phyloP scores from a whole-genome alignment of 2,888 invertebrate species.

The Ochropleura leucogaster region DNA sequence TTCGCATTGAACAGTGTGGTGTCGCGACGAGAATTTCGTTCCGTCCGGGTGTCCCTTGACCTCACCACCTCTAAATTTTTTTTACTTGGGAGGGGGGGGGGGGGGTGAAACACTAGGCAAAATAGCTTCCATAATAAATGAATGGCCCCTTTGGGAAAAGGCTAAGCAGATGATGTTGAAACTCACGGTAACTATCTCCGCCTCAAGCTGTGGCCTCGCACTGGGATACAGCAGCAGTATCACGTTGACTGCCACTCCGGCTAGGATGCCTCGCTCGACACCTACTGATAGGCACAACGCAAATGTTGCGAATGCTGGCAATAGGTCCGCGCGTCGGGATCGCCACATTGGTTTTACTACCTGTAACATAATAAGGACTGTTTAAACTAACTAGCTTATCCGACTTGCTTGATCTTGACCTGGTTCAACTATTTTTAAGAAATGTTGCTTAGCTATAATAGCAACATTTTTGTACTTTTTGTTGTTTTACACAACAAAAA shows the following conservation, averaged over 20 bases:
- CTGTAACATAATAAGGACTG: slow-evolving; percentile 69
- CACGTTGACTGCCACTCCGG: slow-evolving; percentile 95
- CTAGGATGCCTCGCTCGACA: slow-evolving; percentile 96
- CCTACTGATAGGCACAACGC: slow-evolving; percentile 95
- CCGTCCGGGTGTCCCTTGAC: too few species aligned
- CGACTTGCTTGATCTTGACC: too few species aligned
- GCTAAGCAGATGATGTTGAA: background rate
- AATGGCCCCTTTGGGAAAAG: background rate
- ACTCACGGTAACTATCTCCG: slow-evolving; percentile 93
- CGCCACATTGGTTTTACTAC: slow-evolving; percentile 96
- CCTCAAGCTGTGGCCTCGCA: slow-evolving; percentile 94
- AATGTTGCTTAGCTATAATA: too few species aligned
- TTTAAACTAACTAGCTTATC: background rate
- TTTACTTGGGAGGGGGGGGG: too few species aligned
- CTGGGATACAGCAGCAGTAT: slow-evolving; percentile 95
- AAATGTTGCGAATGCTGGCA: slow-evolving; percentile 96
- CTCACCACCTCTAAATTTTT: too few species aligned
- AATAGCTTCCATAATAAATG: too few species aligned
- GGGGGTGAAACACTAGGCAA: too few species aligned
- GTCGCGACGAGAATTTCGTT: too few species aligned
- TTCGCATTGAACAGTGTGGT: too few species aligned
- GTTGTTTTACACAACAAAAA: too few species aligned
- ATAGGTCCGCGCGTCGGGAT: slow-evolving; percentile 94
- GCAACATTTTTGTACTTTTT: too few species aligned
- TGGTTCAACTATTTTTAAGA: too few species aligned